Base-by-base conservation (phyloP, 1,140 invertebrate species). In the Drosophila willistoni region DNA sequence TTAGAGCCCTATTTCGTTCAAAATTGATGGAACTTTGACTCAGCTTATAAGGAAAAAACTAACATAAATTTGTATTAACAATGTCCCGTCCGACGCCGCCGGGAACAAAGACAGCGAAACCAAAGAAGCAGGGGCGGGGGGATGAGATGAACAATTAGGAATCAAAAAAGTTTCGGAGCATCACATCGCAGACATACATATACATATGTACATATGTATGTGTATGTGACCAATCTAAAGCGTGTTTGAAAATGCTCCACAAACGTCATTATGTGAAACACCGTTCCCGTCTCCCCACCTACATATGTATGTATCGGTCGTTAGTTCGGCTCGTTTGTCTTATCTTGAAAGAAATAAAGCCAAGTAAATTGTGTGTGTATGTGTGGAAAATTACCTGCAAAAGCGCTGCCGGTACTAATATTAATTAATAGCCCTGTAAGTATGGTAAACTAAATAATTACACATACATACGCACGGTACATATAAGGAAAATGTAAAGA, bases 351-450 rank as follows among this genome's bases (percentile, higher is more conserved):
- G 75, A 72, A 68, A 69, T 73, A 76, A 83, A 68, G 41, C 41
- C 14, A 47, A 47, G 7, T 66, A 59, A 73, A 17, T 63, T 56
- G 39, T 60, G 33, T 17, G 29, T 39, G 34, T 39, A 9, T 61
- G 57, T 7, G 41, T 68, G 71, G 82, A 76, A 85, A 86, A 71
- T 73, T 82, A 87, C 79, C 82, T 79, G 82, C 9, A 80, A 85
- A 86, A 68, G 68, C 77, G 64, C 75, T 83, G 79, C 82, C 63
- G 67, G 79, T 6, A 6, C 29, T 7, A 29, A 29, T 29, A 29
- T 29, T 79, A 81, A 81, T 85, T 86, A 75, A 73, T 61, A 86
- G 86, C 61, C 78, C 77, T 36, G 42, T 47, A 12, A 17, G 9
- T 25, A 62, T 41, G 7, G 59, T 44, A 61, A 22, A 62, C 22